Conservation (phyloP, 2,888 invertebrate species). For the Hipparchia sbordonii region DNA sequence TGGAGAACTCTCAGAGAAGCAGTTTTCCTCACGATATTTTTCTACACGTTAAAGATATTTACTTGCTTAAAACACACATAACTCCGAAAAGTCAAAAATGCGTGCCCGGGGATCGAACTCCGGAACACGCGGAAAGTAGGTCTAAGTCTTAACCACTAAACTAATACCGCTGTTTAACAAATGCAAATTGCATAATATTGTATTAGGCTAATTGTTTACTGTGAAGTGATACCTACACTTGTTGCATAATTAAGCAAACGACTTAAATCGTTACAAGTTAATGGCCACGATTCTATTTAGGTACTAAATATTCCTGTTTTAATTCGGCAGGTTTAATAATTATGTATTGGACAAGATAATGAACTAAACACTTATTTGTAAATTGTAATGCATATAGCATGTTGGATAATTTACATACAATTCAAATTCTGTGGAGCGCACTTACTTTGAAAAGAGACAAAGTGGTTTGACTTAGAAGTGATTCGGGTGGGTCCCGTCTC, state of each 20-base stretch:
- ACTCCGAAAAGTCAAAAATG: too few relatives aligned
- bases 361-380: conserved; percentile 9
- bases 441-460: conserved; percentile 76
- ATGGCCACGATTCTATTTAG: conserved; percentile 23
- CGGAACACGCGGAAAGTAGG: too few relatives aligned
- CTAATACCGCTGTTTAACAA: too few relatives aligned
- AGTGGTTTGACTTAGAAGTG: conserved; percentile 66
- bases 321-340: conserved; percentile 16
- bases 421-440: conserved; percentile 40
- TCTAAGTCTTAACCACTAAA: too few relatives aligned
- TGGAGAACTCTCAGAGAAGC: too few relatives aligned
- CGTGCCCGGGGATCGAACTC: too few relatives aligned
- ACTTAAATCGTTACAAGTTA: conserved; percentile 22
- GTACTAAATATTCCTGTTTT: conserved; percentile 19
- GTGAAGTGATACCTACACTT: conserved; percentile 14
- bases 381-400: conserved; percentile 7
- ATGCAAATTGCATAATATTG: conserved; percentile 27
- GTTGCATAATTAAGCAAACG: conserved; percentile 33
- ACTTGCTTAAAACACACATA: too few relatives aligned
- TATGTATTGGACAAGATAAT: conserved; percentile 9
- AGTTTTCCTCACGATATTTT: too few relatives aligned
- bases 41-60: too few relatives aligned
- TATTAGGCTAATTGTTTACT: conserved; percentile 30
- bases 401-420: conserved; percentile 13
- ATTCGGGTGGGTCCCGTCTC: conserved; percentile 55